Conservation (phyloP, 2,113 vertebrate species). For the Pituophis catenifer region DNA sequence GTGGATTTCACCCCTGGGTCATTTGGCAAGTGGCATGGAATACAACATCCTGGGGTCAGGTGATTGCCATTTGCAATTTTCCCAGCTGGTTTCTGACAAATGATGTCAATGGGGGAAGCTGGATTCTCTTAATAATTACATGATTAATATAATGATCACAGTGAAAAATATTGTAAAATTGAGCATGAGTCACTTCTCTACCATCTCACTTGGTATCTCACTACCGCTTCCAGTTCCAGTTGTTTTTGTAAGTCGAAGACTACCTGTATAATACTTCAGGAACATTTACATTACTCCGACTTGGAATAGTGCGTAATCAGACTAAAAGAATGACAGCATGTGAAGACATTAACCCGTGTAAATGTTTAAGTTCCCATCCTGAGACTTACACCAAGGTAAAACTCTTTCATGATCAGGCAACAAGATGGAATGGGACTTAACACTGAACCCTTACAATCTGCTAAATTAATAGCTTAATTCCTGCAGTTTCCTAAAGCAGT, state of each 20-base stretch:
- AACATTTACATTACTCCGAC: neutral
- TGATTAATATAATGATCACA: neutral
- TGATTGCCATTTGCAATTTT: neutral
- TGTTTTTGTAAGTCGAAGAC: neutral
- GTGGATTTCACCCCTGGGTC: neutral
- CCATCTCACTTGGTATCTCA: neutral
- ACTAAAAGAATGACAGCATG: neutral
- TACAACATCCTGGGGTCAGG: neutral
- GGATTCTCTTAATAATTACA: neutral
- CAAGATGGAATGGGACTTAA: neutral
- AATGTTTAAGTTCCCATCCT: neutral
- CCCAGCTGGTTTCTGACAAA: neutral
- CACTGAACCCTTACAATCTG: neutral
- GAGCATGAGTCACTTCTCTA: neutral
- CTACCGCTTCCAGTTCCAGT: neutral
- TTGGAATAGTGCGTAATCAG: neutral
- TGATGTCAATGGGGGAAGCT: neutral
- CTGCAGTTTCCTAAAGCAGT: neutral
- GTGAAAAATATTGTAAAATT: neutral
- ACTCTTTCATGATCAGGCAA: neutral
- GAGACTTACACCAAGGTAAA: neutral
- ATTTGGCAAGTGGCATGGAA: neutral
- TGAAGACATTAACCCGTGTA: neutral
- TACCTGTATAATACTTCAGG: neutral
- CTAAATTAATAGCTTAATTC: neutral